These are phyloP conservation scores for Heliconius congener DNA, from an alignment of 1,140 invertebrate species.

Conservation along the genomic window DNA sequence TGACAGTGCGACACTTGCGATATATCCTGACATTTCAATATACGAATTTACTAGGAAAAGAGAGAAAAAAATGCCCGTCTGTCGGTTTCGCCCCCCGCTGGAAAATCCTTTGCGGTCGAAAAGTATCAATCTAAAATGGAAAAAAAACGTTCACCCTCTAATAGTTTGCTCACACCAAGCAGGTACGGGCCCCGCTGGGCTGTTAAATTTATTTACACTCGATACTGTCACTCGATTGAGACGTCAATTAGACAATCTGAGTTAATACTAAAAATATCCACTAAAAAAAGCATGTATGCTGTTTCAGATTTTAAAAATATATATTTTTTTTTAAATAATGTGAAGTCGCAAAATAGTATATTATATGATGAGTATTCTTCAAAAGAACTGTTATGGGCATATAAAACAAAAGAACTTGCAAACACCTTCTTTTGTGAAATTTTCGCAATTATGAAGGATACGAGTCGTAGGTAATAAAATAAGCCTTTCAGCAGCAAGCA, in stretches of 20 bases:
- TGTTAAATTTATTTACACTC: constrained; percentile 56
- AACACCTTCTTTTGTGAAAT: constrained; percentile 51
- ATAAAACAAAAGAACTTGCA: constrained; percentile 53
- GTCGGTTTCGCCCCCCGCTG: constrained; percentile 62
- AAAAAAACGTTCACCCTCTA: constrained; percentile 44
- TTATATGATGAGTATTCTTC: constrained; percentile 25
- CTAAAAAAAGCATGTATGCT: too few species aligned
- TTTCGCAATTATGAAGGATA: constrained; percentile 62
- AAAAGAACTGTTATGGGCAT: constrained; percentile 51
- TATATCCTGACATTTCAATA: constrained; percentile 56
- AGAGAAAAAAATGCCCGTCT: constrained; percentile 51
- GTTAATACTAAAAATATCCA: neutral
- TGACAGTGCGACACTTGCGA: constrained; percentile 38
- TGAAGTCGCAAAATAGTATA: neutral
- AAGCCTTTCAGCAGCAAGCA: constrained; percentile 67
- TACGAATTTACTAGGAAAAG: constrained; percentile 62
- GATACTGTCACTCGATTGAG: constrained; percentile 43
- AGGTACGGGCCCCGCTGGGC: constrained; percentile 60
- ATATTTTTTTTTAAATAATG: neutral
- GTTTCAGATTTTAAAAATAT: neutral
- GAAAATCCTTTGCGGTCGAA: constrained; percentile 70
- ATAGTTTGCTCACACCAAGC: constrained; percentile 49
- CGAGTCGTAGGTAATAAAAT: constrained; percentile 66
- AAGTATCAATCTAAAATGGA: constrained; percentile 64
- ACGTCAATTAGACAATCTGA: constrained; percentile 42